Evolutionary conservation across 2,888 invertebrate species (phyloP).

Genomic region (Eledone cirrhosa): DNA sequence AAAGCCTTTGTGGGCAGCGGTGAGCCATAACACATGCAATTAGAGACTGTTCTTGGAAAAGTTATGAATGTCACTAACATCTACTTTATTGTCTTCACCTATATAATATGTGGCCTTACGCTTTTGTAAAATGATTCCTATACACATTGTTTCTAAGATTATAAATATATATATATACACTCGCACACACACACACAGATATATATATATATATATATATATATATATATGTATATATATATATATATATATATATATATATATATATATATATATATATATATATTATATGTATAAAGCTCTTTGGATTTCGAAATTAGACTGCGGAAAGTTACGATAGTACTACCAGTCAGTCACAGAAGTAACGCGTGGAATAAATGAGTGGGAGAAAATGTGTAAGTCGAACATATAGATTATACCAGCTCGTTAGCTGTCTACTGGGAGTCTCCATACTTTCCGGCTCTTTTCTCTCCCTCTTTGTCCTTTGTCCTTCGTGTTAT

Average conservation of each 20-base stretch:
- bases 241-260: constrained; percentile 8
- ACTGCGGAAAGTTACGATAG: not conserved
- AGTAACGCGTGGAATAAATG: too few species aligned
- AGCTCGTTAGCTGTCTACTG: too few species aligned
- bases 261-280: not conserved
- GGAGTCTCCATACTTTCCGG: too few species aligned
- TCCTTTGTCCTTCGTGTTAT: too few species aligned
- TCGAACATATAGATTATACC: too few species aligned
- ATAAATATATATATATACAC: not conserved
- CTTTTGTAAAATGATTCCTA: too few species aligned
- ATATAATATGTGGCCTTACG: too few species aligned
- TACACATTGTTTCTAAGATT: too few species aligned
- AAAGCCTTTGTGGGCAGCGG: constrained; percentile 27
- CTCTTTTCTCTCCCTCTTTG: too few species aligned
- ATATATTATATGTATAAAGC: not conserved
- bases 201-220: not conserved
- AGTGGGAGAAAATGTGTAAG: too few species aligned
- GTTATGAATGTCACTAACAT: too few species aligned
- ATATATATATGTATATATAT: constrained; percentile 14
- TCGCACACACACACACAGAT: not conserved
- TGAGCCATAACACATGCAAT: constrained; percentile 11
- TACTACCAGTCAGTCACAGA: not conserved
- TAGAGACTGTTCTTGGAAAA: not conserved
- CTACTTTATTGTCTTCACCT: too few species aligned
- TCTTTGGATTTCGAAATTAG: not conserved